Percentiles rank a stretch among this genome's conserved stretches.
phyloP scores from a whole-genome alignment of 2,113 vertebrate species.

The Pangasianodon gigas region DNA sequence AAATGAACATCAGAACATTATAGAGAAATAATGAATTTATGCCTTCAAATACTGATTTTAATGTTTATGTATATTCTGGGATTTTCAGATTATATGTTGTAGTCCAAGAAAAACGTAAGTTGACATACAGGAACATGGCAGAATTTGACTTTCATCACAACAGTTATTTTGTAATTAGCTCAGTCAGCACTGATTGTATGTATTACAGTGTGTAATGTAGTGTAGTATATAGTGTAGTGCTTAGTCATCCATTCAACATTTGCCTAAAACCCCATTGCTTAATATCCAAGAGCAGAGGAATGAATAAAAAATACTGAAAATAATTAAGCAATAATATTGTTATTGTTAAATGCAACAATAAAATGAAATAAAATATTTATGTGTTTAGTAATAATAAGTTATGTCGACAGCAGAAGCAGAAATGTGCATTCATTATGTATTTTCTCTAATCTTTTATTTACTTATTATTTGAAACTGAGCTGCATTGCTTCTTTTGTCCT shows the following conservation, averaged over 20 bases:
- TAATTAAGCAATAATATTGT: neutral
- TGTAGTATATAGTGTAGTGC: neutral
- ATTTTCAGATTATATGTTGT: neutral
- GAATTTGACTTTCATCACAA: neutral
- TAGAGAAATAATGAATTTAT: neutral
- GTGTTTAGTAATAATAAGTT: neutral
- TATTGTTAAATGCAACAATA: neutral
- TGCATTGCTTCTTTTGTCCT: constrained; percentile 4
- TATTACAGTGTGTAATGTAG: neutral
- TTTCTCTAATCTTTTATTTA: neutral
- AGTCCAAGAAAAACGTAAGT: neutral
- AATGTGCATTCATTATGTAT: neutral
- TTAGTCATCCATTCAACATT: neutral
- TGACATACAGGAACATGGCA: neutral
- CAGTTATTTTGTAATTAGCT: neutral
- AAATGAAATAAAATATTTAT: neutral
- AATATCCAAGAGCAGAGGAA: no score
- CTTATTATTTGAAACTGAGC: neutral
- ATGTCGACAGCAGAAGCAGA: neutral
- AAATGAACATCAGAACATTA: neutral
- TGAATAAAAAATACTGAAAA: neutral
- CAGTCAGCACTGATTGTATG: neutral
- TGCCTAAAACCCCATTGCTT: no score
- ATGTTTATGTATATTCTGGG: neutral
- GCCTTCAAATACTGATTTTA: neutral